Conservation (phyloP, 1,140 invertebrate species). For the Drosophila melanogaster region Release_6_plus_ISO1_MT NT_033777.3:17925001-17925500, state of each 20-base stretch:
- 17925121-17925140: constrained; percentile 67
- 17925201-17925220: constrained; percentile 14
- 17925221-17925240: constrained; percentile 68
- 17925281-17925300: constrained; percentile 10
- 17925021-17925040: constrained; percentile 13
- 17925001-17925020: background rate
- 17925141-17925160: constrained; percentile 79
- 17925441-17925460: no score
- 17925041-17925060: constrained; percentile 54
- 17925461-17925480: no score
- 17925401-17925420: background rate
- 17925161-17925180: constrained; percentile 82
- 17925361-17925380: background rate
- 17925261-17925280: background rate
- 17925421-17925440: no score
- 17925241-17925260: constrained; percentile 69
- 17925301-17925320: constrained; percentile 34
- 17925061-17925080: constrained; percentile 46
- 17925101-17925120: constrained; percentile 1
- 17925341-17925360: background rate
- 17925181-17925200: constrained; percentile 34
- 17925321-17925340: constrained; percentile 14
- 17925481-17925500: no score
- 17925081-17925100: constrained; percentile 5
- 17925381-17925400: background rate